Evolutionary conservation across 2,888 invertebrate genomes (phyloP), one percentile per base, ranked within the genome.

Genomic region (Leptogaster cylindrica): DNA sequence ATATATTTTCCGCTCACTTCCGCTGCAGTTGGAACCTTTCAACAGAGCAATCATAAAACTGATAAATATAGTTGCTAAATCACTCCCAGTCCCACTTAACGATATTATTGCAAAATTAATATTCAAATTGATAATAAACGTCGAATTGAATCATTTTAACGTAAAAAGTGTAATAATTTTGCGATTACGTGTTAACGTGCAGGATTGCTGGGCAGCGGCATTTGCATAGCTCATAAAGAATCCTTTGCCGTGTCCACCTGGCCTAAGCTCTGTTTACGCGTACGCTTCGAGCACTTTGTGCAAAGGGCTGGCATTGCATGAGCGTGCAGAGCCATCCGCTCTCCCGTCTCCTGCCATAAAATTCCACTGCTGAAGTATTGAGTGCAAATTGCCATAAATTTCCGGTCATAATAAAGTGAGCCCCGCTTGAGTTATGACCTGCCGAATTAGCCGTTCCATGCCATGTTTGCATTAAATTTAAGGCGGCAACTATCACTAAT

Each of bases 81-180:
- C 52, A 31, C 33, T 52, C 52, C 6, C 18, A 16, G 33, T 18
- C 52, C 52, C 52, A 31, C 33, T 52, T 33, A 52, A 33, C 52
- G 33, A 33, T 33, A 31, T 52, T 33, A 52, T 52, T 52, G 52
- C 18, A 33, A 39, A 58, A 58, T 58, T 39, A 58, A 58, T 23
- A 58, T 39, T 52, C 28, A 52, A 69, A 69, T 69, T 69, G 67
- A 67, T 69, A 67, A 69, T 69, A 69, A 69, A 69, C 61, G 69
- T 61, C 67, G 67, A 69, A 67, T 69, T 69, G 69, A 69, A 65
- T 69, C 67, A 69, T 67, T 67, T 69, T 69, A 67, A 69, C 61
- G 69, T 67, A 69, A 69, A 63, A 65, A 67, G 58, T 58, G 55
- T 67, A 69, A 69, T 69, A 65, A 67, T 65, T 69, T 69, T 27